Percentiles rank a stretch among this genome's conserved stretches.
Evolutionary conservation across 2,113 vertebrate genomes (phyloP).

Genomic region (Cnemophilus loriae): DNA sequence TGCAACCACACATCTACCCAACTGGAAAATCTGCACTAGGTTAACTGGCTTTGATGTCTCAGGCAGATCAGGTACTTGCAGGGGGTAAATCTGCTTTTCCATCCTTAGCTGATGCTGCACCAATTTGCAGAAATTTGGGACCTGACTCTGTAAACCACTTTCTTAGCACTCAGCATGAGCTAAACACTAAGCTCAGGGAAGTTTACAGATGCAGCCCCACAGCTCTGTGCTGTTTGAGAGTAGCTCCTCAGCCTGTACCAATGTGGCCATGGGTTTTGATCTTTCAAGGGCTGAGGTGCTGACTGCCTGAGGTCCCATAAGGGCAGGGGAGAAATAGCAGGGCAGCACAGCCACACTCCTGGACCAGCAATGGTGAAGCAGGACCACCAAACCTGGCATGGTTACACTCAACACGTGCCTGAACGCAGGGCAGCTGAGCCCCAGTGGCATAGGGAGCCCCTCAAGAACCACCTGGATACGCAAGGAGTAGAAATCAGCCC

Average conservation of each 20-base stretch:
- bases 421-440: background rate
- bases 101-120: background rate
- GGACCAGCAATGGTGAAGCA: background rate
- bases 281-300: background rate
- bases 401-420: background rate
- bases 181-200: background rate
- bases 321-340: background rate
- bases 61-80: background rate
- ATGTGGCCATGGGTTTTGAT: background rate
- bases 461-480: fast-evolving
- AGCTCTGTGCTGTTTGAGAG: background rate
- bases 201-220: background rate
- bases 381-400: background rate
- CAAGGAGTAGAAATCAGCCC: background rate
- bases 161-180: background rate
- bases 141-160: background rate
- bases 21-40: background rate
- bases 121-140: background rate
- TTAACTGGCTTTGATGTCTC: background rate
- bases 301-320: background rate
- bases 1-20: background rate
- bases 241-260: background rate
- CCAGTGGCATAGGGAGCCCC: background rate
- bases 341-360: background rate
- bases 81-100: background rate